phyloP scores from a whole-genome alignment of 2,797 vertebrate species.

The Parauchenoglanis punctatus region DNA sequence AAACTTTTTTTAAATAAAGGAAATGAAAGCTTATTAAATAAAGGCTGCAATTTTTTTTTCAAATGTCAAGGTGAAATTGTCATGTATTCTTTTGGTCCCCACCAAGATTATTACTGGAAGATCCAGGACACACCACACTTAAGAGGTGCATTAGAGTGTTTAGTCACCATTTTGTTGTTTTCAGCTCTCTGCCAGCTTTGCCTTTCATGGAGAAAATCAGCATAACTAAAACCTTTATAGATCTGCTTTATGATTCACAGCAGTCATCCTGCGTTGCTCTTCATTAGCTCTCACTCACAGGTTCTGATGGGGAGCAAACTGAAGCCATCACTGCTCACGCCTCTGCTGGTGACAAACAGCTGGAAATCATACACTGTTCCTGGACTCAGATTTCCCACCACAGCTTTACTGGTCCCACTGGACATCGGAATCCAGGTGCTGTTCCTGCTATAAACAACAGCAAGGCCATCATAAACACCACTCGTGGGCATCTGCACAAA shows the following conservation, averaged over 20 bases:
- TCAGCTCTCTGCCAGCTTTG: neutral
- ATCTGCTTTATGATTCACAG: neutral
- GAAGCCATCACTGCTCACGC: constrained; percentile 73
- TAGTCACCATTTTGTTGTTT: neutral
- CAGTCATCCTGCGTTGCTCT: neutral
- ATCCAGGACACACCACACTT: neutral
- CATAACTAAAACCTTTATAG: neutral
- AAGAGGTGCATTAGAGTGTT: neutral
- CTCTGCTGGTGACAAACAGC: constrained; percentile 75
- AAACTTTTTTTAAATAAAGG: neutral
- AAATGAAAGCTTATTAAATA: too few species aligned
- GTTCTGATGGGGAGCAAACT: constrained; percentile 74
- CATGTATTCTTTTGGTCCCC: neutral
- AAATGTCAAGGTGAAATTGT: neutral
- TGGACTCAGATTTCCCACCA: constrained; percentile 72
- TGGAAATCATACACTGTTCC: constrained; percentile 79
- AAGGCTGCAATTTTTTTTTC: too few species aligned
- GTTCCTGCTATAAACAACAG: constrained; percentile 66
- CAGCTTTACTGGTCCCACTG: constrained; percentile 62
- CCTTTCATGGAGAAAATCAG: neutral
- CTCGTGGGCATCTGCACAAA: constrained; percentile 74
- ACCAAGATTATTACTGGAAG: neutral
- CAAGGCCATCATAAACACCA: constrained; percentile 79
- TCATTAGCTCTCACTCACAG: constrained; percentile 70
- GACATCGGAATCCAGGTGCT: constrained; percentile 64